Evolutionary conservation across 92 coral and sea anemone genomes (phyloP).

Genomic region (Umimayanthus kanabou): DNA sequence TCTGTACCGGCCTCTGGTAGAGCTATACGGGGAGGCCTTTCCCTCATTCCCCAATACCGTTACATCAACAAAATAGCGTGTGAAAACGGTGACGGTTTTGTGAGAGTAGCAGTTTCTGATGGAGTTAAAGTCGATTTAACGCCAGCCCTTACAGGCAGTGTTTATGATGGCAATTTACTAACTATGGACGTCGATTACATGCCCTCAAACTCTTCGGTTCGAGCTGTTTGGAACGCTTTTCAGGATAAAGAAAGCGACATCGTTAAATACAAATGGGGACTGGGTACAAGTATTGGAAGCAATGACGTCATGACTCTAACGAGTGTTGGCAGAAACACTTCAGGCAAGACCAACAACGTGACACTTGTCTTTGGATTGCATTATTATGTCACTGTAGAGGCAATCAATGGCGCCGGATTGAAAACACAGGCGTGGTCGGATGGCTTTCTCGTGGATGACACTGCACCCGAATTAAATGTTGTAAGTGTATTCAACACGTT

Average conservation of each 20-base stretch:
- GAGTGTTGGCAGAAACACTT: slow-evolving; percentile 61
- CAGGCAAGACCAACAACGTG: slow-evolving; percentile 56
- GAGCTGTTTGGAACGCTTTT: slow-evolving; percentile 71
- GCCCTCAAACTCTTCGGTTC: slow-evolving; percentile 44
- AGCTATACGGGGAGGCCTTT: slow-evolving; percentile 56
- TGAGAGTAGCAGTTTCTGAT: slow-evolving; percentile 59
- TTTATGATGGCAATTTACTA: slow-evolving; percentile 58
- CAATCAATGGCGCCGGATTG: slow-evolving; percentile 74
- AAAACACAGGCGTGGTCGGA: slow-evolving; percentile 79
- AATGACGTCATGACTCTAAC: slow-evolving; percentile 69
- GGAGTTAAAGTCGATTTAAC: slow-evolving; percentile 80
- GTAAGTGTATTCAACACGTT: too few species aligned
- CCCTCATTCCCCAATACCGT: slow-evolving; percentile 75
- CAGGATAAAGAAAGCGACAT: slow-evolving; percentile 79
- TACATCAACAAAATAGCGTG: slow-evolving; percentile 76
- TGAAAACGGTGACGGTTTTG: slow-evolving; percentile 78
- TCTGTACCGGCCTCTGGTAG: slow-evolving; percentile 54
- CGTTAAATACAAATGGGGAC: slow-evolving; percentile 78
- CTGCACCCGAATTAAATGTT: slow-evolving; percentile 60
- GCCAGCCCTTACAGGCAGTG: slow-evolving; percentile 64
- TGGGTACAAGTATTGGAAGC: slow-evolving; percentile 73
- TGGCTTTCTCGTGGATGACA: slow-evolving; percentile 82
- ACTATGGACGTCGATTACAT: slow-evolving; percentile 53
- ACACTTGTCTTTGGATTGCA: slow-evolving; percentile 28
- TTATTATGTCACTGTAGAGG: slow-evolving; percentile 89